Base-by-base conservation (phyloP, 2,113 vertebrate species). In the Leptobrachium leishanense region DNA sequence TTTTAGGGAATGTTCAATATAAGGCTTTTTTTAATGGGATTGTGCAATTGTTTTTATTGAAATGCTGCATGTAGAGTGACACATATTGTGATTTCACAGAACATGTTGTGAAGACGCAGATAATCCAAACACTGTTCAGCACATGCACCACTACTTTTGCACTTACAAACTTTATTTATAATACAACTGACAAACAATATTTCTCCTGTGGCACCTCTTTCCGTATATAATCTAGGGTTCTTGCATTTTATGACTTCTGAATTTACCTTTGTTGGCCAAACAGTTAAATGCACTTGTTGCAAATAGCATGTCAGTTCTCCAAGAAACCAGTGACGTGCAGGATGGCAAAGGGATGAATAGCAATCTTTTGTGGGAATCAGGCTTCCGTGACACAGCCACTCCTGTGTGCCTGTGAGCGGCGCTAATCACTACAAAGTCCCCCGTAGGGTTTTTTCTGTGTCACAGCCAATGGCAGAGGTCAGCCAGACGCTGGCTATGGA, bases 401-500 rank as follows among this genome's bases (percentile, higher is more conserved):
- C 5, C 15, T 54, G 70, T 39, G 59, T 9, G 70, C 65, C 71
- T 62, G 43, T 20, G 71, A 64, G 67, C 5, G 7, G 6, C 63
- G 64, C 74, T 62, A 79, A 78, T 82, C 76, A 83, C 7, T 55
- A 5, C n/a, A 2, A 20, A 20, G 53, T 82, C 46, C 43, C 78
- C 72, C 20, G 72, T 50, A 5, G 78, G 65, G 64, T 6, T 41
- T 72, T 79, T 79, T 79, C 68, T 80, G 64, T 80, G 77, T 74
- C 77, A 57, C 77, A 59, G 31, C 72, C 72, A 81, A 67, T 50
- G 78, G 41, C 78, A 81, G 62, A 68, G 78, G 78, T 81, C 71
- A 81, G 53, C 41, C 41, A 54, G 62, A 79, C 63, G 57, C 77
- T 73, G 46, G 46, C 62, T 73, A 74, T 68, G 78, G 78, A 64